A percentile compares a stretch with the other conserved stretches of the same genome.
phyloP scores from a whole-genome alignment of 2,888 invertebrate species.

The Homarus gammarus region DNA sequence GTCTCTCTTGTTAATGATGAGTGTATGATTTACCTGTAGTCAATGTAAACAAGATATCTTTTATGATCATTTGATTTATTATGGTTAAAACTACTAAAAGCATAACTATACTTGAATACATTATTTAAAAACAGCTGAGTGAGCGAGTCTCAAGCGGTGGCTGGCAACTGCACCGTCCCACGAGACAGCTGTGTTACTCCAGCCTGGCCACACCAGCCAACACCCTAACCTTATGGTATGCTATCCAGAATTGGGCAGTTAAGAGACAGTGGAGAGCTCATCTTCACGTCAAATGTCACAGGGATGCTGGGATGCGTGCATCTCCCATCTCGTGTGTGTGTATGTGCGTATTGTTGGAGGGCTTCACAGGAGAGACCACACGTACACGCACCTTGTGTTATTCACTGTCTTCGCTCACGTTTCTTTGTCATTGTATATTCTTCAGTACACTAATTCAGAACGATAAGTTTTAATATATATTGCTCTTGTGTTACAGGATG shows the following conservation, averaged over 20 bases:
- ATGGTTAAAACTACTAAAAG: too few species aligned
- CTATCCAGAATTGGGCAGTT: slow-evolving; percentile 73
- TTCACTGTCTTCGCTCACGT: too few species aligned
- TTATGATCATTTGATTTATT: too few species aligned
- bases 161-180: background rate
- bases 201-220: background rate
- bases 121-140: background rate
- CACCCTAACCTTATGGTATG: slow-evolving; percentile 43
- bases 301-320: slow-evolving; percentile 50
- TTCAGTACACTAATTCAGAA: too few species aligned
- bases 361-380: slow-evolving; percentile 15
- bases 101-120: too few species aligned
- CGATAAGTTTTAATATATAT: too few species aligned
- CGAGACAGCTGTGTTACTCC: slow-evolving; percentile 4
- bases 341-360: slow-evolving; percentile 28
- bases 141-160: background rate
- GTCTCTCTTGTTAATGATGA: too few species aligned
- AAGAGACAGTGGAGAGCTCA: slow-evolving; percentile 73
- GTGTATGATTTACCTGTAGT: too few species aligned
- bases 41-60: too few species aligned
- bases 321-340: slow-evolving; percentile 48
- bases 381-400: background rate
- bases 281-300: slow-evolving; percentile 73
- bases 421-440: too few species aligned
- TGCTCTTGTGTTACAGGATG: too few species aligned